Evolutionary conservation across 2,888 invertebrate species (phyloP).

Genomic region (Chrysotoxum bicinctum): DNA sequence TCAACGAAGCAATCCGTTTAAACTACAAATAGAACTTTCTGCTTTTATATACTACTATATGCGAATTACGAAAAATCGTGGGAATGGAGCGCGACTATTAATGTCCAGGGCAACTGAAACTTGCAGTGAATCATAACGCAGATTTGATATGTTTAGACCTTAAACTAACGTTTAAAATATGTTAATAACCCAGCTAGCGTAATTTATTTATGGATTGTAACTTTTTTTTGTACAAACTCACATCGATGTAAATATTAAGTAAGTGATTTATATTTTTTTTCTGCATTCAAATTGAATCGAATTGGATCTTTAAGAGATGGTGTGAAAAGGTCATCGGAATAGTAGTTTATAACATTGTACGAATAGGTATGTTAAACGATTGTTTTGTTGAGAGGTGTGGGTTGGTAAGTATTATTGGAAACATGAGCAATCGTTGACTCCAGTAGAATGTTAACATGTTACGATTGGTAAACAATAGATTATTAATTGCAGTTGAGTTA

Average conservation of each 20-base stretch:
- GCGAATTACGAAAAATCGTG: slow-evolving; percentile 12
- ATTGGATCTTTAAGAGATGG: slow-evolving; percentile 16
- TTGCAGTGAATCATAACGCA: slow-evolving; percentile 30
- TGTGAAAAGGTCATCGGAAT: slow-evolving; percentile 54
- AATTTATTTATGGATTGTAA: slow-evolving; percentile 16
- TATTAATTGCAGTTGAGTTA: not conserved
- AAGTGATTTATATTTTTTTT: slow-evolving; percentile 22
- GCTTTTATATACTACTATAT: not conserved
- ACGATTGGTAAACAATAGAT: not conserved
- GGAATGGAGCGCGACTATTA: slow-evolving; percentile 14
- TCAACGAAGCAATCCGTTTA: slow-evolving; percentile 3
- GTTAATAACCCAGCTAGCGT: slow-evolving; percentile 21
- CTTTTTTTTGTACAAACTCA: not conserved
- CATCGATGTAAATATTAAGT: slow-evolving; percentile 10
- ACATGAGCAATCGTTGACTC: not conserved
- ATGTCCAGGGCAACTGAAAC: slow-evolving; percentile 13
- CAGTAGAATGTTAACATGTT: not conserved
- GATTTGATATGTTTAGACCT: not conserved
- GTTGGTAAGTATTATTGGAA: slow-evolving; percentile 3
- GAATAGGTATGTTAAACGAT: slow-evolving; percentile 34
- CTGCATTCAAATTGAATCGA: slow-evolving; percentile 38
- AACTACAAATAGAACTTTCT: slow-evolving; percentile 1
- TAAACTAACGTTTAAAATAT: slow-evolving; percentile 38
- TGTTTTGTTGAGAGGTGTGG: slow-evolving; percentile 27
- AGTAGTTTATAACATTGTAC: slow-evolving; percentile 22